Conservation (phyloP, 2,113 vertebrate genomes). For the Ramphastos sulfuratus region DNA sequence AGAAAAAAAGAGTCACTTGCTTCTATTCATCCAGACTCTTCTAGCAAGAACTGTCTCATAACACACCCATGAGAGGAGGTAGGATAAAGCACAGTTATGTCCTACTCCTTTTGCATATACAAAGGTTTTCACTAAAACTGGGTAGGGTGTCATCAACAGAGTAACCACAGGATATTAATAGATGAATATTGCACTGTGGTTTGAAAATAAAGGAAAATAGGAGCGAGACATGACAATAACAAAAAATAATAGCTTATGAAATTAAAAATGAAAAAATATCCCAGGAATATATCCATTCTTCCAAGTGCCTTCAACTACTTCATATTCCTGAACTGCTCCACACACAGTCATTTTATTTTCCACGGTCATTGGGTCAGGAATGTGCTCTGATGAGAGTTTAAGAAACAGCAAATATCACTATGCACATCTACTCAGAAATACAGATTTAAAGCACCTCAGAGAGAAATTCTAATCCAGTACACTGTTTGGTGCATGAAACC, state of each 20-base stretch:
- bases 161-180: neutral
- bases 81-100: neutral
- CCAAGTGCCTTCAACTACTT: neutral
- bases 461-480: neutral
- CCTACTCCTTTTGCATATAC: neutral
- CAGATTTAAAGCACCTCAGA: neutral
- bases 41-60: neutral
- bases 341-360: neutral
- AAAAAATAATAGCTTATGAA: neutral
- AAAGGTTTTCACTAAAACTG: neutral
- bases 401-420: neutral
- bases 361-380: neutral
- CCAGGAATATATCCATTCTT: neutral
- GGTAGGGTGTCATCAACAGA: neutral
- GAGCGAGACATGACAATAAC: neutral
- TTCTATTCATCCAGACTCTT: neutral
- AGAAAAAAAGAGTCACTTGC: neutral
- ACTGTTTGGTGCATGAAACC: neutral
- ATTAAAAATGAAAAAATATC: neutral
- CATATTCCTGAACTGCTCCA: neutral
- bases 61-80: neutral
- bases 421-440: neutral
- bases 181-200: neutral
- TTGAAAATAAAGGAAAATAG: neutral
- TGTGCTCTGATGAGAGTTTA: neutral